Percentiles rank a stretch among this genome's conserved stretches.
Evolutionary conservation across 2,797 vertebrate species (phyloP).

Genomic region (Arnoldichthys spilopterus): DNA sequence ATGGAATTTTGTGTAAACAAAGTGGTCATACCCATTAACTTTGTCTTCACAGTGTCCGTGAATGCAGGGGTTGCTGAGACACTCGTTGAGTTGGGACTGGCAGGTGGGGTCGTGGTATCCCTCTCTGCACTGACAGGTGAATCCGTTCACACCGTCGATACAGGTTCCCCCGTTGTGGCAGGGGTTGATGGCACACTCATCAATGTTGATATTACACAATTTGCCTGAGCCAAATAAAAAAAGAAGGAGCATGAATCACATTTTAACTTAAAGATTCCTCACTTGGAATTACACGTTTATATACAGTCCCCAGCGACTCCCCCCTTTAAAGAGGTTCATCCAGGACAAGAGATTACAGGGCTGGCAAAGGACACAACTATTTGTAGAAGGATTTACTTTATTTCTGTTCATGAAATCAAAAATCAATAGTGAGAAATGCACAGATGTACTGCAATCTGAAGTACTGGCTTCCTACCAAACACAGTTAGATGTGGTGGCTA

Average conservation of each 20-base stretch:
- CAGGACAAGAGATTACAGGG: neutral
- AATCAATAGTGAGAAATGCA: too few species aligned
- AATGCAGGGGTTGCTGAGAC: constrained; percentile 93
- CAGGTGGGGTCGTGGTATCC: constrained; percentile 92
- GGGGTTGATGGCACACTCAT: constrained; percentile 89
- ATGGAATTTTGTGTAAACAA: too few species aligned
- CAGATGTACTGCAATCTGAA: too few species aligned
- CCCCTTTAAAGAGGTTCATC: neutral
- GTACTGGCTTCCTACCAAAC: too few species aligned
- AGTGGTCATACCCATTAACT: constrained; percentile 83
- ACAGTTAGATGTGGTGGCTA: too few species aligned
- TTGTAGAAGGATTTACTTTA: neutral
- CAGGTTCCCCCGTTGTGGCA: constrained; percentile 96
- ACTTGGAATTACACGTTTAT: neutral
- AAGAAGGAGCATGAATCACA: neutral
- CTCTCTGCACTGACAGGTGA: constrained; percentile 88
- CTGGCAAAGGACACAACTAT: neutral
- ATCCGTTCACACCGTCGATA: constrained; percentile 87
- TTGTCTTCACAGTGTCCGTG: constrained; percentile 90
- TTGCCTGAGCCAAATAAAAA: constrained; percentile 75
- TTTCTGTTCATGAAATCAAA: too few species aligned
- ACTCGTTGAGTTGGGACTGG: constrained; percentile 94
- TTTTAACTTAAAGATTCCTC: neutral
- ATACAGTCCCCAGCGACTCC: neutral
- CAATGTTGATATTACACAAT: constrained; percentile 93